These are phyloP conservation scores for Meloe dianella DNA, from an alignment of 2,888 invertebrate species.

Conservation along the genomic window DNA sequence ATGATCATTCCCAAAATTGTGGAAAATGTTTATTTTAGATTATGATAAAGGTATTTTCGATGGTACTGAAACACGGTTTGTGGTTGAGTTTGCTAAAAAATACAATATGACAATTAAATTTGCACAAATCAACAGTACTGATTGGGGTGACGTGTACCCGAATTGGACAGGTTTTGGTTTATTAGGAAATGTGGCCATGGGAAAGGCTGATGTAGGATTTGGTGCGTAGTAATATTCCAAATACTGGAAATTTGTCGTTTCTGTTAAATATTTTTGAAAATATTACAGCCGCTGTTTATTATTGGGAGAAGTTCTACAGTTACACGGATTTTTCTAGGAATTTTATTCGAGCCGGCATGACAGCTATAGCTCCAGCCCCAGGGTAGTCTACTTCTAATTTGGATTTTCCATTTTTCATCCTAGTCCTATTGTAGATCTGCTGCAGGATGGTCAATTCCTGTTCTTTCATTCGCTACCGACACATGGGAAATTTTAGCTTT, in stretches of 20 bases:
- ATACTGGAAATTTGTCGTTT: no score
- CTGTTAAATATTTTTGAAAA: no score
- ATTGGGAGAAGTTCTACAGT: constrained; percentile 66
- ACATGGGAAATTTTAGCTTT: not conserved
- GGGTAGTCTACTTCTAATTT: constrained; percentile 49
- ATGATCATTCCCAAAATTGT: no score
- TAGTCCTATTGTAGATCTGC: constrained; percentile 57
- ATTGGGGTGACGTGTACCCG: constrained; percentile 70
- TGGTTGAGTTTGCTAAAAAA: constrained; percentile 60
- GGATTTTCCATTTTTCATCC: not conserved
- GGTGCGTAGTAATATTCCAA: constrained; percentile 53
- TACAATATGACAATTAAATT: constrained; percentile 59
- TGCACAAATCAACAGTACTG: constrained; percentile 61
- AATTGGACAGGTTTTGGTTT: constrained; percentile 70
- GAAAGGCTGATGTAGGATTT: constrained; percentile 67
- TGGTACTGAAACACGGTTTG: constrained; percentile 63
- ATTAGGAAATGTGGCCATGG: constrained; percentile 66
- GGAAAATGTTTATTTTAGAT: not conserved
- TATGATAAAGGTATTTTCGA: constrained; percentile 54
- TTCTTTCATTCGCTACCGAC: constrained; percentile 64
- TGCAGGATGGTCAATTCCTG: constrained; percentile 68
- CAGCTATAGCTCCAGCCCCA: constrained; percentile 70
- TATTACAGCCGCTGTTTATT: constrained; percentile 60
- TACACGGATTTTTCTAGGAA: constrained; percentile 67
- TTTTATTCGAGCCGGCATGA: constrained; percentile 66